phyloP scores from a whole-genome alignment of 37 sponge, comb jelly and placozoan species.

The Chondrilla cf. caribensis region DNA sequence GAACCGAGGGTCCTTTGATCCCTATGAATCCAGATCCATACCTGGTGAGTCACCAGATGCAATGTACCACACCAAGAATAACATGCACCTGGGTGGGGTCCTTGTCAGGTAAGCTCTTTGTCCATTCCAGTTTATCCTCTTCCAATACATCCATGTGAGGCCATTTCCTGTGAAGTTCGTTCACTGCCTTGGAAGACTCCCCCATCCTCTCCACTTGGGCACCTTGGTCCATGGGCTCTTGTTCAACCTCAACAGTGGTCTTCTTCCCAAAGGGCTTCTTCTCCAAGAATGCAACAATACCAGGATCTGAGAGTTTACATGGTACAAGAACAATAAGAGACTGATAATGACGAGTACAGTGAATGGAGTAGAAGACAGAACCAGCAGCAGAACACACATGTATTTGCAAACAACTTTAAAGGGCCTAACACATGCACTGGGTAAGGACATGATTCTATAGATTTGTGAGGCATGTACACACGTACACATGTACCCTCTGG shows the following conservation, averaged over 20 bases:
- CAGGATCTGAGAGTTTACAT: constrained; percentile 32
- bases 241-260: neutral
- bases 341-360: too few species aligned
- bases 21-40: neutral
- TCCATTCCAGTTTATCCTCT: constrained; percentile 86
- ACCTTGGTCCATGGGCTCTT: neutral
- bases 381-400: too few species aligned
- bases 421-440: too few species aligned
- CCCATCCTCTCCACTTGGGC: neutral
- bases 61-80: neutral
- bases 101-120: constrained; percentile 6
- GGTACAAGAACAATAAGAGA: too few species aligned
- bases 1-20: constrained; percentile 44
- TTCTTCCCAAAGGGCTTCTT: neutral
- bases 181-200: neutral
- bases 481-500: too few species aligned
- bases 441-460: too few species aligned
- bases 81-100: neutral
- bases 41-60: neutral
- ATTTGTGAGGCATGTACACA: neutral
- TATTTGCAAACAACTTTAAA: too few species aligned
- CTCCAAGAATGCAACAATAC: constrained; percentile 44
- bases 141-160: constrained; percentile 81
- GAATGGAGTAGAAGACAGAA: too few species aligned
- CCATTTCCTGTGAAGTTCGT: constrained; percentile 24